Conservation (phyloP, 1,140 invertebrate species). For the Centruroides sculpturatus region DNA sequence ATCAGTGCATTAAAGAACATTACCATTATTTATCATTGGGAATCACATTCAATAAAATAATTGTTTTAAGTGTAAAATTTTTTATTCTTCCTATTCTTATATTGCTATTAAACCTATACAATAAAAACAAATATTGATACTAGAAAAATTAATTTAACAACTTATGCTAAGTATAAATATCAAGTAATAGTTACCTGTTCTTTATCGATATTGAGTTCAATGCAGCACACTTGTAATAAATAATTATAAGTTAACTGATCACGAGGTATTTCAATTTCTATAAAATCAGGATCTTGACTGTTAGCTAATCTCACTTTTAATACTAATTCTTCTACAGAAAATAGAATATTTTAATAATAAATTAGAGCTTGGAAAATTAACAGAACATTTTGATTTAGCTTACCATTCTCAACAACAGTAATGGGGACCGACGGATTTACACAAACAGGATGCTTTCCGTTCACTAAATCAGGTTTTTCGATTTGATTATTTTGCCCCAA, state of each 20-base stretch:
- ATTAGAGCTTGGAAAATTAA: slow-evolving; percentile 19
- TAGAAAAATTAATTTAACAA: too few relatives aligned
- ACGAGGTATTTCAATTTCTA: slow-evolving; percentile 49
- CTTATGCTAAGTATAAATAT: background rate
- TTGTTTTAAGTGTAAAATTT: too few relatives aligned
- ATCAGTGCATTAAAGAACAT: too few relatives aligned
- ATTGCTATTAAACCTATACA: too few relatives aligned
- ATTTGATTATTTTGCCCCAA: too few relatives aligned
- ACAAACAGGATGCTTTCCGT: too few relatives aligned
- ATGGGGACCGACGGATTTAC: too few relatives aligned
- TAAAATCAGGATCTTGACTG: slow-evolving; percentile 47
- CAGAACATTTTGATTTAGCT: background rate
- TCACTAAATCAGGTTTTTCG: too few relatives aligned
- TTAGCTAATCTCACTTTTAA: slow-evolving; percentile 50
- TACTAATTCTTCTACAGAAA: slow-evolving; percentile 42
- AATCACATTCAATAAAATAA: too few relatives aligned
- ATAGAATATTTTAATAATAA: slow-evolving; percentile 22
- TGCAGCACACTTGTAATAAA: slow-evolving; percentile 43
- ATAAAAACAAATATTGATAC: too few relatives aligned
- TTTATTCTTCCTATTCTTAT: too few relatives aligned
- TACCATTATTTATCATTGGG: too few relatives aligned
- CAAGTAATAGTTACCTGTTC: slow-evolving; percentile 1
- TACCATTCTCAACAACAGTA: slow-evolving; percentile 25
- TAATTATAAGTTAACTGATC: slow-evolving; percentile 40
- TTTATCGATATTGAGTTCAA: slow-evolving; percentile 42